phyloP scores from a whole-genome alignment of 2,888 invertebrate species.

The Drosophila ochracea region DNA sequence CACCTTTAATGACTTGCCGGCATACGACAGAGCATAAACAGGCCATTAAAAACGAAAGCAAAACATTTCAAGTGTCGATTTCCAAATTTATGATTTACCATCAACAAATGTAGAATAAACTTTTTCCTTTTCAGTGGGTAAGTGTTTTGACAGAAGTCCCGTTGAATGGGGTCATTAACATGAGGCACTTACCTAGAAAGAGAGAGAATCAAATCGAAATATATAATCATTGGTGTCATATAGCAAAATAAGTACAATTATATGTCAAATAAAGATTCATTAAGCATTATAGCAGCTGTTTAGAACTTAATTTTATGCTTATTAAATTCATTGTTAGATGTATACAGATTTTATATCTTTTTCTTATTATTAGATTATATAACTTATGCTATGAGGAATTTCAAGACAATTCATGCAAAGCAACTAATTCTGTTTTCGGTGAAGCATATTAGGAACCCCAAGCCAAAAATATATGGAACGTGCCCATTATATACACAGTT shows the following conservation, averaged over 20 bases:
- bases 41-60: conserved; percentile 63
- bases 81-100: conserved; percentile 55
- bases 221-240: conserved; percentile 16
- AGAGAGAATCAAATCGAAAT: conserved; percentile 21
- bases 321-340: neutral
- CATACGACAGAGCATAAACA: conserved; percentile 71
- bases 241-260: neutral
- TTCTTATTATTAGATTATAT: neutral
- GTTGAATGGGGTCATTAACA: conserved; percentile 24
- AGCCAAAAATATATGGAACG: neutral
- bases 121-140: neutral
- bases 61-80: conserved; percentile 63
- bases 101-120: conserved; percentile 27
- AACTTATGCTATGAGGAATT: neutral
- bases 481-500: conserved; percentile 7
- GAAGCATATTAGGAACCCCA: conserved; percentile 1
- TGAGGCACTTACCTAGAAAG: conserved; percentile 67
- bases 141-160: conserved; percentile 16
- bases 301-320: neutral
- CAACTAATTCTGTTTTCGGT: neutral
- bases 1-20: conserved; percentile 74
- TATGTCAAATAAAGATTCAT: neutral
- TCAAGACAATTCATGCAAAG: neutral
- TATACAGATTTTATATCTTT: too few species aligned
- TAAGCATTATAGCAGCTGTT: neutral